Evolutionary conservation across 2,113 vertebrate genomes (phyloP), one percentile per base, ranked within the genome.

Genomic region (Plotosus lineatus): DNA sequence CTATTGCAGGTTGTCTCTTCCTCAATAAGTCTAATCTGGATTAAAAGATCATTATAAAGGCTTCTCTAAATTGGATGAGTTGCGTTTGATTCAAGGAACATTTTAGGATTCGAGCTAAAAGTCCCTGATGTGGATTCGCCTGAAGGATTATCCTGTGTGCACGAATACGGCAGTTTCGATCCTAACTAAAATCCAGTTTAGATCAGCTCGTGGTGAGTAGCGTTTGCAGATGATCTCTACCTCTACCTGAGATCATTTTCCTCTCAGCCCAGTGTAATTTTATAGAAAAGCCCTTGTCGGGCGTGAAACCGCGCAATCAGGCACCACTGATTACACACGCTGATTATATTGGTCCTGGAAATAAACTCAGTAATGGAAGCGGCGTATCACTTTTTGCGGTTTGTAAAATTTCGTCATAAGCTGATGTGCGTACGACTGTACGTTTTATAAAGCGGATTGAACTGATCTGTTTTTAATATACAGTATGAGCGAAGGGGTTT

Each of bases 321-420:
- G 51, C 36, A 1, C 8, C 73, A 14, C 33, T 75, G 73, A 75
- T 75, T 75, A 56, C 36, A 75, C 33, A 14, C 73, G 3, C 73
- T 75, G 73, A 75, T 75, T 42, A 17, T 15, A 75, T 75, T 75
- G 56, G 73, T 75, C 53, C 42, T 56, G 73, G 73, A 75, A 56
- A 75, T 75, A 75, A 75, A 75, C 73, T 56, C 36, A 56, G 53
- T 56, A 42, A 75, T 40, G 15, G 73, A 75, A 26, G 21, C 21
- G 28, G 7, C 2, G 0, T 42, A 56, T 75, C 28, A 42, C 1
- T 0, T 17, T 42, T 5, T 1, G 26, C 44, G 44, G n/a, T 46
- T 50, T 72, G 19, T 19, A 40, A 55, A 38, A 15, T 38, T 23
- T 26, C 21, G 6, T 36, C 12, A 8, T 1, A 21, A n/a, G 48